Percentiles rank a stretch among this genome's conserved stretches.
These are phyloP conservation scores for Bellardia pandia DNA, from an alignment of 2,888 invertebrate genomes.

Conservation along the genomic window DNA sequence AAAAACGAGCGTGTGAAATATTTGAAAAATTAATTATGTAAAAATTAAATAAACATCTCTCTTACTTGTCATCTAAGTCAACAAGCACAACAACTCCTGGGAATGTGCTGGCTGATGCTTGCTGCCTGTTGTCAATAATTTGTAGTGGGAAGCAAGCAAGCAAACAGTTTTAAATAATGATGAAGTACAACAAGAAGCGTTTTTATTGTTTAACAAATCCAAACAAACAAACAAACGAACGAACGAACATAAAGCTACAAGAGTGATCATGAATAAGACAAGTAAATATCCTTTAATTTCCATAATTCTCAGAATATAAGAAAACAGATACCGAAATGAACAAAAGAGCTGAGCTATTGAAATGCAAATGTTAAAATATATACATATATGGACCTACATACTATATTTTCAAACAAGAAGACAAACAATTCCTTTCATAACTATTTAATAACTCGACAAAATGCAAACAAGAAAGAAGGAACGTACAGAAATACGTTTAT, in stretches of 20 bases:
- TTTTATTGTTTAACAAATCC: constrained; percentile 61
- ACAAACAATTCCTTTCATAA: constrained; percentile 73
- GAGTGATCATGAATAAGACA: constrained; percentile 48
- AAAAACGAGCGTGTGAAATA: constrained; percentile 68
- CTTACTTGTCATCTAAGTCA: constrained; percentile 55
- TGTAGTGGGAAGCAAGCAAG: constrained; percentile 50
- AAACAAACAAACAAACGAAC: constrained; percentile 57
- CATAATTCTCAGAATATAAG: constrained; percentile 72
- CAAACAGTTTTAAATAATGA: constrained; percentile 47
- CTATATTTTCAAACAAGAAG: constrained; percentile 23
- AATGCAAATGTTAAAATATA: constrained; percentile 62
- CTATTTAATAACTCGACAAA: constrained; percentile 66
- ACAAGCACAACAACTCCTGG: neutral
- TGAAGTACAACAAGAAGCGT: constrained; percentile 48
- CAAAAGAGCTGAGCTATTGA: constrained; percentile 59
- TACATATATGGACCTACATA: neutral
- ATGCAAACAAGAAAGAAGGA: constrained; percentile 28
- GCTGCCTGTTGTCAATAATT: constrained; percentile 46
- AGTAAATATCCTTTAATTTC: constrained; percentile 73
- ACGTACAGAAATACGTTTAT: neutral
- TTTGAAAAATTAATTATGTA: constrained; percentile 72
- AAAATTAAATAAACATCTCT: constrained; percentile 66
- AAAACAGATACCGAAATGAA: constrained; percentile 54
- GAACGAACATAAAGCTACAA: constrained; percentile 53
- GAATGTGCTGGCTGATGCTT: constrained; percentile 13